Percentiles rank a stretch among this genome's conserved stretches.
phyloP scores from a whole-genome alignment of 2,113 vertebrate genomes.

The Cebidichthys violaceus region DNA sequence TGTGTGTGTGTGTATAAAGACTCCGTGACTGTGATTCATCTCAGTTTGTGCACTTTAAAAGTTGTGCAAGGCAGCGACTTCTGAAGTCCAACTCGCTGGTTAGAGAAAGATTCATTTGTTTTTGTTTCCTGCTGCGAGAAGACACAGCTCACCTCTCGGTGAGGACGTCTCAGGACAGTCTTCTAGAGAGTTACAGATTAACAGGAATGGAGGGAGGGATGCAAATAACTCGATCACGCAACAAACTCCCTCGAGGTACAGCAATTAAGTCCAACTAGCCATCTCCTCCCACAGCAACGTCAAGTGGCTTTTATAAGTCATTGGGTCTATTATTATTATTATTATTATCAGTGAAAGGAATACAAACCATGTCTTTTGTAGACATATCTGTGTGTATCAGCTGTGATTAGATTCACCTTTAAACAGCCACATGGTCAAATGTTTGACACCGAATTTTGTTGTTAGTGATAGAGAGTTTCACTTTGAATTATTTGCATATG shows the following conservation, averaged over 20 bases:
- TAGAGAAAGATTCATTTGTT: background rate
- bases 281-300: background rate
- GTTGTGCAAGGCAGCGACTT: background rate
- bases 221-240: background rate
- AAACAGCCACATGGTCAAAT: background rate
- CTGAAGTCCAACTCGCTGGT: no score
- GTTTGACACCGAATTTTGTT: background rate
- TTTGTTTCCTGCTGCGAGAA: background rate
- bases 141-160: background rate
- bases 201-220: background rate
- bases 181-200: background rate
- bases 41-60: background rate
- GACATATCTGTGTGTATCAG: no score
- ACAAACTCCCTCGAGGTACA: background rate
- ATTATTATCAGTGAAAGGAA: background rate
- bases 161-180: background rate
- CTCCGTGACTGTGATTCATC: conserved; percentile 4
- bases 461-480: conserved; percentile 2
- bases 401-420: background rate
- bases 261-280: background rate
- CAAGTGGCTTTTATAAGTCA: background rate
- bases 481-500: conserved; percentile 47
- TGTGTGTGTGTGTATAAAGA: conserved; percentile 24
- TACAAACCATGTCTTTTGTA: background rate
- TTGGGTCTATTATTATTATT: no score